Percentiles rank a stretch among this genome's conserved stretches.
These are phyloP conservation scores for Herpetotheres cachinnans DNA, from an alignment of 2,113 vertebrate genomes.

Conservation along the genomic window DNA sequence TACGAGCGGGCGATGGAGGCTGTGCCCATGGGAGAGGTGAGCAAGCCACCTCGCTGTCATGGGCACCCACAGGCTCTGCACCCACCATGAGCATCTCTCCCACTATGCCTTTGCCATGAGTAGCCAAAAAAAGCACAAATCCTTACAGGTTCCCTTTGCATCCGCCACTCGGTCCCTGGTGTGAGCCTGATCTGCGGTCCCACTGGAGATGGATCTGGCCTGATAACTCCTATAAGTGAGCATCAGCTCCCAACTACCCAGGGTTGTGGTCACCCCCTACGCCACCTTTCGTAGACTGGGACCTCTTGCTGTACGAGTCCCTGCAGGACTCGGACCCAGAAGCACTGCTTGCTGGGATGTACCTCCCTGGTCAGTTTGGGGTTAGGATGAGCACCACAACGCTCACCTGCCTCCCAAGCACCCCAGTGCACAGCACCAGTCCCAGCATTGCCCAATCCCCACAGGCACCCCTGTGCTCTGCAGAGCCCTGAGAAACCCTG, in stretches of 20 bases:
- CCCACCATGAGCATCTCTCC: neutral
- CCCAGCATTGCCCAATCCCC: neutral
- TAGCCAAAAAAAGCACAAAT: neutral
- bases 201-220: neutral
- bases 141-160: neutral
- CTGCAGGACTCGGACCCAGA: neutral
- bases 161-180: neutral
- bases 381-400: neutral
- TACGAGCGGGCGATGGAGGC: constrained; percentile 47
- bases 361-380: neutral
- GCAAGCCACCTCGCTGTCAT: neutral
- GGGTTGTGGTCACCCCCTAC: neutral
- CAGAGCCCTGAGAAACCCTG: neutral
- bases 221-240: neutral
- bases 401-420: neutral
- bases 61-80: neutral
- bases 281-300: neutral
- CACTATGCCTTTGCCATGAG: neutral
- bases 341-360: neutral
- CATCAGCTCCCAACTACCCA: neutral
- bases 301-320: neutral
- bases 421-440: neutral
- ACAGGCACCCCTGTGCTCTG: neutral
- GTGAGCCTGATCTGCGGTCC: neutral
- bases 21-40: constrained; percentile 61